A percentile compares a stretch with the other conserved stretches of the same genome.
Conservation (phyloP, 2,888 invertebrate species). For the Drosophila hawaiiensis region DNA sequence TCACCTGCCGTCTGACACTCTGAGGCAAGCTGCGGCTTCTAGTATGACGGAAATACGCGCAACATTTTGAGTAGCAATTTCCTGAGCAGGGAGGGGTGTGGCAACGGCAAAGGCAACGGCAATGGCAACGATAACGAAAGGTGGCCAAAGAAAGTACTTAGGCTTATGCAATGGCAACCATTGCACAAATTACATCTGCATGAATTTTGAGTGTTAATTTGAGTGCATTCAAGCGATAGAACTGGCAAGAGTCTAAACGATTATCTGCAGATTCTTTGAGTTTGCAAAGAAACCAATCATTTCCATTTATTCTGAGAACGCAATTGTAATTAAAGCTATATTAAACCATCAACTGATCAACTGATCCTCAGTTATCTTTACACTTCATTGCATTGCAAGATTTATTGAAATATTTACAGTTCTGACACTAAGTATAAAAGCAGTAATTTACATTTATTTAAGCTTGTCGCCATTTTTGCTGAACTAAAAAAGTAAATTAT, state of each 20-base stretch:
- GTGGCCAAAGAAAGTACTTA: conserved; percentile 30
- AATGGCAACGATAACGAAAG: not conserved
- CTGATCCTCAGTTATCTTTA: not conserved
- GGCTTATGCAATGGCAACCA: conserved; percentile 31
- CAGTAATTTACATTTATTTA: not conserved
- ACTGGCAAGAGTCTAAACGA: conserved; percentile 1
- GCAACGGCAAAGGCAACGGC: conserved; percentile 2
- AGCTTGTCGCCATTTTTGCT: not conserved
- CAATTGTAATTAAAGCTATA: not conserved
- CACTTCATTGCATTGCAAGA: not conserved
- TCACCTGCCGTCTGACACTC: conserved; percentile 59
- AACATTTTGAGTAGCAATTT: conserved; percentile 76
- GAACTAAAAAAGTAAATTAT: not conserved
- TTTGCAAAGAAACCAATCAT: not conserved
- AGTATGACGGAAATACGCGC: conserved; percentile 70
- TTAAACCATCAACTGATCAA: not conserved
- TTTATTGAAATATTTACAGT: not conserved
- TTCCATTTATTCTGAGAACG: not conserved
- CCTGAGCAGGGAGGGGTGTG: conserved; percentile 36
- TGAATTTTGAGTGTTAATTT: conserved; percentile 29
- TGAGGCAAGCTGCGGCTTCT: conserved; percentile 48
- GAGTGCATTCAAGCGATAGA: conserved; percentile 52
- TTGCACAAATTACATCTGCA: conserved; percentile 41
- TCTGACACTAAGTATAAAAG: not conserved
- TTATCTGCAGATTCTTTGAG: conserved; percentile 16